Conservation (phyloP, 2,113 vertebrate genomes). For the Manacus vitellinus region DNA sequence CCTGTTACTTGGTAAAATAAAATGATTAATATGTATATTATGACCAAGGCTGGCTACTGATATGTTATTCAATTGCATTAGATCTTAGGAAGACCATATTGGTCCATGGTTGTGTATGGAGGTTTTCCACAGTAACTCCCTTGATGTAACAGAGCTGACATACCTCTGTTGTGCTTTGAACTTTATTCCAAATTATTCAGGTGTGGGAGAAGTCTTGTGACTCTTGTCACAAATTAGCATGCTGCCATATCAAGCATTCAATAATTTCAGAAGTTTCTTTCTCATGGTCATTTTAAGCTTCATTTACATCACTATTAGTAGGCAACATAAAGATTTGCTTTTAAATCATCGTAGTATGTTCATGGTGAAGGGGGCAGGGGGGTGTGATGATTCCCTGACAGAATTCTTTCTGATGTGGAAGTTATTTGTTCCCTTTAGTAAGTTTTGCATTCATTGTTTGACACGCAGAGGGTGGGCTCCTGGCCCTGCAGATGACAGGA, state of each 20-base stretch:
- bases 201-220: neutral
- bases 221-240: neutral
- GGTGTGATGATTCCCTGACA: neutral
- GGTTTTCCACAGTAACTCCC: neutral
- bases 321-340: neutral
- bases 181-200: neutral
- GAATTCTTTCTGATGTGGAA: neutral
- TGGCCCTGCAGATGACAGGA: neutral
- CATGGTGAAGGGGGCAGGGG: no score
- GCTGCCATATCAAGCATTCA: neutral
- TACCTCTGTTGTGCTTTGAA: neutral
- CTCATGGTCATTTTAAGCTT: neutral
- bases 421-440: neutral
- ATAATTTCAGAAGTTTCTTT: neutral
- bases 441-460: neutral
- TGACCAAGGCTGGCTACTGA: neutral
- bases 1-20: neutral
- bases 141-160: neutral
- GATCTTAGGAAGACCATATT: neutral
- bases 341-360: neutral
- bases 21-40: neutral
- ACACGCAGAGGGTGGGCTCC: neutral
- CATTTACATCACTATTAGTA: neutral
- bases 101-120: neutral
- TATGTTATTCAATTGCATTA: neutral